phyloP scores from a whole-genome alignment of 2,113 vertebrate genomes.

The Otolemur garnettii region DNA sequence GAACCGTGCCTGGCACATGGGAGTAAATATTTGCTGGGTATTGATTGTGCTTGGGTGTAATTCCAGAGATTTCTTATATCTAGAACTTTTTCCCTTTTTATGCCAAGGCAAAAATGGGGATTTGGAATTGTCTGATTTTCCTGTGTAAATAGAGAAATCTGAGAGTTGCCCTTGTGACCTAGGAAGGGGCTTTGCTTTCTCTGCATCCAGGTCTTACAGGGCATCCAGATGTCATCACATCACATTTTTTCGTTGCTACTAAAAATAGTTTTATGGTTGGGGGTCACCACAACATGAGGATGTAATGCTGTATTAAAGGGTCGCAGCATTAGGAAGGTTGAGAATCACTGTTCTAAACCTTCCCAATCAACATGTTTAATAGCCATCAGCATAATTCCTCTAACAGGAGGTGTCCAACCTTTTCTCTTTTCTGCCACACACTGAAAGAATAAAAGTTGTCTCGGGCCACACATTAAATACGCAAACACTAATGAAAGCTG shows the following conservation, averaged over 20 bases:
- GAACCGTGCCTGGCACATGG: neutral
- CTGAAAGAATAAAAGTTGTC: too few species aligned
- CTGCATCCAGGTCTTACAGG: conserved; percentile 30
- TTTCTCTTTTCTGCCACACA: too few species aligned
- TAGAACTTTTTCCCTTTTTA: neutral
- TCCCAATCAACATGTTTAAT: neutral
- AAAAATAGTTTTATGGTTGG: too few species aligned
- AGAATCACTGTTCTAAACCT: neutral
- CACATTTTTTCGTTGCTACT: too few species aligned
- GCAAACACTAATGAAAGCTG: too few species aligned
- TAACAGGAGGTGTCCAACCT: neutral
- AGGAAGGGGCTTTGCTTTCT: conserved; percentile 11
- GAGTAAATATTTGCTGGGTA: conserved; percentile 58
- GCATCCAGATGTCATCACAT: conserved; percentile 16
- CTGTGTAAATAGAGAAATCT: neutral
- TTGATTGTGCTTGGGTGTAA: neutral
- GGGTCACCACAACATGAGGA: too few species aligned
- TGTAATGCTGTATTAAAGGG: too few species aligned
- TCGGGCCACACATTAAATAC: too few species aligned
- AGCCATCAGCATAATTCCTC: neutral
- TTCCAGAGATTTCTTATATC: conserved; percentile 55
- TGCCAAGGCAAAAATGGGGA: neutral
- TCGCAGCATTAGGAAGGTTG: too few species aligned
- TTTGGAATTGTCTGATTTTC: neutral
- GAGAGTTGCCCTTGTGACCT: conserved; percentile 7